phyloP scores from a whole-genome alignment of 92 coral and sea anemone species.

The Montipora capitata region DNA sequence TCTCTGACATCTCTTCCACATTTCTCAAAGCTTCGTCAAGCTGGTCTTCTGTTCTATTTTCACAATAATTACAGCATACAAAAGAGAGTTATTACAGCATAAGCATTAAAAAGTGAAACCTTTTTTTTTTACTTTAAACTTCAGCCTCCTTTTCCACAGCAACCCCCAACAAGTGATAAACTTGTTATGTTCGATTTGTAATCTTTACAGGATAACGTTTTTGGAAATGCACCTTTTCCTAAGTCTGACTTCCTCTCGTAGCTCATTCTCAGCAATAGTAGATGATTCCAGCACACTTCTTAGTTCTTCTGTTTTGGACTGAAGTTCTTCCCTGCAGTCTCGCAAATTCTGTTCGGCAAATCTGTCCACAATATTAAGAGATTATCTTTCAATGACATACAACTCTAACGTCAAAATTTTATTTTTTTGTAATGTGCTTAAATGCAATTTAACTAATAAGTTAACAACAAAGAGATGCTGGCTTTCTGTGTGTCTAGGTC shows the following conservation, averaged over 20 bases:
- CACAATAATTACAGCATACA: not conserved
- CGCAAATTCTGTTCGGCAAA: slow-evolving; percentile 78
- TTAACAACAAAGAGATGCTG: too few species aligned
- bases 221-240: slow-evolving; percentile 78
- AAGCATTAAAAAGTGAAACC: too few species aligned
- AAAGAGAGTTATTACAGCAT: too few species aligned
- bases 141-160: not conserved
- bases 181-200: too few species aligned
- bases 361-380: slow-evolving; percentile 21
- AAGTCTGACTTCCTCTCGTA: slow-evolving; percentile 91
- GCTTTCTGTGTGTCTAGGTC: too few species aligned
- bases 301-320: slow-evolving; percentile 85
- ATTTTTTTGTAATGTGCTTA: too few species aligned
- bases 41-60: slow-evolving; percentile 83
- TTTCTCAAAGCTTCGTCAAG: slow-evolving; percentile 87
- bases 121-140: not conserved
- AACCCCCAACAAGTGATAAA: too few species aligned
- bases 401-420: too few species aligned
- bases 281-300: slow-evolving; percentile 82
- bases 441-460: too few species aligned
- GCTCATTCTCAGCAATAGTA: slow-evolving; percentile 84
- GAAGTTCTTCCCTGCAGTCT: slow-evolving; percentile 87
- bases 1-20: slow-evolving; percentile 89
- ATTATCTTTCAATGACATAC: too few species aligned
- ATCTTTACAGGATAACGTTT: not conserved